Evolutionary conservation across 2,113 vertebrate species (phyloP).

Genomic region (Megaceryle torquata): DNA sequence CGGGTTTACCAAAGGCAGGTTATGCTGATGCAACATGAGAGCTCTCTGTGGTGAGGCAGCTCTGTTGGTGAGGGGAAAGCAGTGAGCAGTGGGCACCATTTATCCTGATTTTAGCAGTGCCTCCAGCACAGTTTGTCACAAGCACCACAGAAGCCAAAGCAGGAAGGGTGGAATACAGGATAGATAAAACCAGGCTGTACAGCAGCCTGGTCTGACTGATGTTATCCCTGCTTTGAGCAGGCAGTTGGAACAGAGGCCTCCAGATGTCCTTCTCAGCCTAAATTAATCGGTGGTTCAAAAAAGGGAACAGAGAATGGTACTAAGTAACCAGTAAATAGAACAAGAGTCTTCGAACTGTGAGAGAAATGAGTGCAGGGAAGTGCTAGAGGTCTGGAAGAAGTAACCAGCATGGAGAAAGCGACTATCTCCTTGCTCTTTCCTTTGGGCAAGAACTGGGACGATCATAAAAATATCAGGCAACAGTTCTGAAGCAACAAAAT

Average conservation of each 20-base stretch:
- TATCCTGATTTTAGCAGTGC: neutral
- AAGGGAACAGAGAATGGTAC: neutral
- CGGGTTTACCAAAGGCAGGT: fast-evolving
- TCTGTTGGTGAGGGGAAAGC: neutral
- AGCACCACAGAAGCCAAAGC: neutral
- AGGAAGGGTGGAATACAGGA: neutral
- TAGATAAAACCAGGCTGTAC: neutral
- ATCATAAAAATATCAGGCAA: neutral
- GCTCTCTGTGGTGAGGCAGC: too few relatives aligned
- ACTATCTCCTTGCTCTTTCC: neutral
- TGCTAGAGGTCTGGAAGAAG: neutral
- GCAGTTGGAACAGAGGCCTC: neutral
- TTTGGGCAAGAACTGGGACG: neutral
- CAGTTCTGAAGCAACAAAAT: neutral
- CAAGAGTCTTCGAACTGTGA: neutral
- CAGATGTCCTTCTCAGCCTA: neutral
- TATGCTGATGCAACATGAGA: neutral
- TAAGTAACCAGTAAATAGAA: neutral
- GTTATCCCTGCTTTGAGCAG: neutral
- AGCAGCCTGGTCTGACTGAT: neutral
- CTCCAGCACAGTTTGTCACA: neutral
- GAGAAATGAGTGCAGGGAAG: neutral
- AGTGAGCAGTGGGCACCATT: fast-evolving
- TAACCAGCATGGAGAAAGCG: neutral
- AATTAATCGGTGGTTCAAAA: neutral